Base-by-base conservation (phyloP, 2,797 vertebrate genomes). In the Eulemur rubriventer region DNA sequence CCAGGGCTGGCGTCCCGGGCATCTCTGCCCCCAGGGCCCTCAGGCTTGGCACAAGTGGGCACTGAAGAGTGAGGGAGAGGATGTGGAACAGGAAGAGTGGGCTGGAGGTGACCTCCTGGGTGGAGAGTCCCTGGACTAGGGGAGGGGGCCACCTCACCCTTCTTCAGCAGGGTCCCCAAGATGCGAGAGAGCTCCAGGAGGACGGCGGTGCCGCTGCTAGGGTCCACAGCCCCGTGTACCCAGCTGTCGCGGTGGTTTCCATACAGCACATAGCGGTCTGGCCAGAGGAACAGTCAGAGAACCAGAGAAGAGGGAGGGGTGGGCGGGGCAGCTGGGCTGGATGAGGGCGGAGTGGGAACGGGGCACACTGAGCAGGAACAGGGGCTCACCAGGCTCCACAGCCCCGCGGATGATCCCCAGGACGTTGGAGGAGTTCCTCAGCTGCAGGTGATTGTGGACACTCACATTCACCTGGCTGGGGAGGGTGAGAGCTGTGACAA, bases 171-270 rank as follows among this genome's bases (percentile, higher is more conserved):
- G 92, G 70, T 98, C 24, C 99, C 99, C 97, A 99, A 98, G 50
- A 99, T 98, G 26, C 99, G 98, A 65, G 98, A 98, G 95, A 99
- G 81, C 97, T 99, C 99, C 96, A 99, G 95, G 99, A 99, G 99
- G 57, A 99, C 99, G 0, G 99, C 98, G 0, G 99, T 99, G 48
- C 99, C 99, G 0, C 99, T 99, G 98, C 99, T 99, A 12, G 99
- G 99, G 96, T 99, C 99, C 12, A 99, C 99, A 4, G 99, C 99
- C 0, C 99, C 99, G 0, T 99, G 99, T 2, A 99, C 99, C 99
- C 99, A 99, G 84, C 99, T 99, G 98, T 99, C 99, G 52, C 99
- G 98, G 98, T 99, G 99, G 98, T 99, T 99, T 7, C 99, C 99
- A 1, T 99, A 99, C 9, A 99, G 98, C 78, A 99, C 99, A 0